Conservation (phyloP, 1,140 invertebrate species). For the Eubasilissa regina region DNA sequence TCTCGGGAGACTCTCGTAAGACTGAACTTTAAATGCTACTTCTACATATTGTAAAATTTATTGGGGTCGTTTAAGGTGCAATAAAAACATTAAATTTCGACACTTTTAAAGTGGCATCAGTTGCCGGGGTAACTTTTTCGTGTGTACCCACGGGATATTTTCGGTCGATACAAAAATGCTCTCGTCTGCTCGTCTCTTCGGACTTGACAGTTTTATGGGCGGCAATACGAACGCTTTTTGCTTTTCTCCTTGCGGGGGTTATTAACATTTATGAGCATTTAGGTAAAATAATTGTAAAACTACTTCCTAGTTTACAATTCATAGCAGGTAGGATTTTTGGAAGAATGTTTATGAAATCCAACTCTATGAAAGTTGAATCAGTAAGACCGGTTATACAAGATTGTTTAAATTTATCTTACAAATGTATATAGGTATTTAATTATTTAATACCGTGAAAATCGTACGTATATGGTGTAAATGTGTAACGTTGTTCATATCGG, state of each 20-base stretch:
- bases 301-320: constrained; percentile 58
- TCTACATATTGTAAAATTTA: constrained; percentile 61
- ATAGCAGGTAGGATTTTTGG: constrained; percentile 33
- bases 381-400: no score
- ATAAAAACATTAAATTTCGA: constrained; percentile 62
- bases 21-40: constrained; percentile 55
- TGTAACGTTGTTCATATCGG: no score
- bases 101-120: constrained; percentile 60
- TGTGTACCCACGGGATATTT: constrained; percentile 38
- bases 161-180: constrained; percentile 49
- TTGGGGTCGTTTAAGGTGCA: constrained; percentile 57
- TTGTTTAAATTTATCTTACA: no score
- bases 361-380: no score
- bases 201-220: constrained; percentile 51
- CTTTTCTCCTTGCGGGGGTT: constrained; percentile 17
- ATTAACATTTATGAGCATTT: constrained; percentile 55
- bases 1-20: constrained; percentile 24
- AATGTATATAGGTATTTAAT: no score
- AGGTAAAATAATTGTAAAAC: constrained; percentile 51
- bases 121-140: constrained; percentile 30
- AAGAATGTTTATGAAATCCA: no score
- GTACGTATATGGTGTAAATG: no score
- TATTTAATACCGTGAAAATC: no score
- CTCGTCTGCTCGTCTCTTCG: constrained; percentile 22
- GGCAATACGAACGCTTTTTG: constrained; percentile 44